A percentile compares a stretch with the other conserved stretches of the same genome.
phyloP scores from a whole-genome alignment of 2,113 vertebrate species.

The Henicopernis longicauda region DNA sequence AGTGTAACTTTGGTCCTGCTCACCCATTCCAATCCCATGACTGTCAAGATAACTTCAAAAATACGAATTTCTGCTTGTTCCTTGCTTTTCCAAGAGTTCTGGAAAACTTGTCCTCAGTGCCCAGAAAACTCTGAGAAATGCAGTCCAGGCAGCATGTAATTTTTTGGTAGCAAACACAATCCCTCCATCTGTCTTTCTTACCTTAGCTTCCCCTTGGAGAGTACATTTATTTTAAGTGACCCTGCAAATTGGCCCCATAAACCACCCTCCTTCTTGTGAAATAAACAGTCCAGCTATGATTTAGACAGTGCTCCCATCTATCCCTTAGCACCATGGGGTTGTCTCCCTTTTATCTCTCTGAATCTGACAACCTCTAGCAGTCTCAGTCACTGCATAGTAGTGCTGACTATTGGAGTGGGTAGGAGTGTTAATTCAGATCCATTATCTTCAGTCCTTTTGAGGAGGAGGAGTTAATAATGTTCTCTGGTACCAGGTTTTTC shows the following conservation, averaged over 20 bases:
- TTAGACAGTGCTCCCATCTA: not conserved
- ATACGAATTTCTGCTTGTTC: not conserved
- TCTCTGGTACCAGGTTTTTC: not conserved
- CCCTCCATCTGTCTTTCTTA: not conserved
- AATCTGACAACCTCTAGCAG: not conserved
- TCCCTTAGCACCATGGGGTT: not conserved
- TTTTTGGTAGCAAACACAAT: not conserved
- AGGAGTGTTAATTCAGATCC: not conserved
- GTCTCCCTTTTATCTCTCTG: not conserved
- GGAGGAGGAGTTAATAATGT: not conserved
- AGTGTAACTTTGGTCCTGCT: not conserved
- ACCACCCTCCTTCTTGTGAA: not conserved
- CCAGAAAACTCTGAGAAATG: not conserved
- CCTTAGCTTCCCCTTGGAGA: not conserved
- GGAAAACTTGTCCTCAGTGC: not conserved
- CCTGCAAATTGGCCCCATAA: not conserved
- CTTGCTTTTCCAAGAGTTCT: not conserved
- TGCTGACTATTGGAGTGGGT: not conserved
- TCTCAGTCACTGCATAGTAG: fast-evolving
- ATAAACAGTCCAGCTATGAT: not conserved
- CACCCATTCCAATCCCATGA: not conserved
- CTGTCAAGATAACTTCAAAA: not conserved
- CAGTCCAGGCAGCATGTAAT: not conserved
- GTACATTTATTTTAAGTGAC: not conserved
- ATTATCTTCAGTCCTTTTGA: not conserved